Conservation (phyloP, 1,140 invertebrate species). For the Aphaenogaster floridana region DNA sequence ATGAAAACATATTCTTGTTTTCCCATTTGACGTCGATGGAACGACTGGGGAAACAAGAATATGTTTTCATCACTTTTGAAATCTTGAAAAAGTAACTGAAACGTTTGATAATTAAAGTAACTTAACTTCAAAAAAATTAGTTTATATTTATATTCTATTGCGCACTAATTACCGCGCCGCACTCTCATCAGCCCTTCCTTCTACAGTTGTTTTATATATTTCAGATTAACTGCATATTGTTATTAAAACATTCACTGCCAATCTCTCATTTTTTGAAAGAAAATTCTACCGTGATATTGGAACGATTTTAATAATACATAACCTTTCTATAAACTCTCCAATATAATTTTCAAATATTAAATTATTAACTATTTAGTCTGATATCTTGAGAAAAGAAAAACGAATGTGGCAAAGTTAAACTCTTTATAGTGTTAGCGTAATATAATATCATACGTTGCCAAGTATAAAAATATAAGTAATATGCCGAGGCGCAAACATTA, state of each 20-base stretch:
- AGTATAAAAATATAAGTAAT: slow-evolving; percentile 4
- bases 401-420: not conserved
- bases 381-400: not conserved
- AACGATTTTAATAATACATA: not conserved
- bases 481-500: not conserved
- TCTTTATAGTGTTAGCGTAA: not conserved
- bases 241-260: not conserved
- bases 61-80: no score
- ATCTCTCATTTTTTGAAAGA: not conserved
- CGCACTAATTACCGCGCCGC: no score
- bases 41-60: no score
- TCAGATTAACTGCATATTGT: not conserved
- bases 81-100: no score
- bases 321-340: not conserved
- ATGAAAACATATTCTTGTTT: no score
- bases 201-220: not conserved
- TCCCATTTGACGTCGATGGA: no score
- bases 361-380: not conserved
- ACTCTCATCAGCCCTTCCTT: no score
- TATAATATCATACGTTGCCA: not conserved
- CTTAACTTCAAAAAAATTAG: no score
- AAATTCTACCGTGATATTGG: not conserved
- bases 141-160: no score
- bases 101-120: no score
- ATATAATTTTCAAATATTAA: not conserved